Evolutionary conservation across 2,113 vertebrate genomes (phyloP), one percentile per base, ranked within the genome.

Genomic region (Lampris incognitus): DNA sequence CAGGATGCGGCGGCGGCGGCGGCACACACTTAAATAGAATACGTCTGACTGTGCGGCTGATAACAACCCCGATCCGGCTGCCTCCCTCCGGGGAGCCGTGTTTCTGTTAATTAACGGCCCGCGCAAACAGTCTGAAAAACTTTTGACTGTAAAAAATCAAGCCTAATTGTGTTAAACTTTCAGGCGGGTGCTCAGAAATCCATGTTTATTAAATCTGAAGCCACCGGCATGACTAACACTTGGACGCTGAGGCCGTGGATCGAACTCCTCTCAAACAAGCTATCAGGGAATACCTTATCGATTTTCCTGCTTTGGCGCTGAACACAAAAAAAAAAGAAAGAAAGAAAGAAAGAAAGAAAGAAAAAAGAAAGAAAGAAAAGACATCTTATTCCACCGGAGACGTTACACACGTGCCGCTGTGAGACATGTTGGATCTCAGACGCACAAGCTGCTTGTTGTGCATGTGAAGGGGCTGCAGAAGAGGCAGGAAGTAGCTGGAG

Each of bases 71-170:
- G 38, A 46, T 63, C 76, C 79, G 74, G 54, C 42, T 68, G 67
- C 9, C 76, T 79, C 57, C 74, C 76, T 82, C 60, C 24, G 36
- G 58, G 64, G 83, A 82, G 74, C 57, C 9, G 38, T 56, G 51
- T 74, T 67, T 81, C 78, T 74, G 72, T 83, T 90, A 90, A 91
- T 90, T 90, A 91, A 87, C 79, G 59, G 41, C 1, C 9, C 56
- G 65, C 62, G 78, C 60, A 87, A 88, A 87, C 75, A 82, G 83
- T 78, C 77, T 56, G 54, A 59, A 72, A 84, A 76, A 61, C 44
- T 82, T 24, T 24, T 57, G 51, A 82, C 69, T 60, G 36, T 65
- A 69, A 63, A 88, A 24, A 85, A 85, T 83, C 80, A 72, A 83
- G 65, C 11, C 37, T 88, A 90, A 92, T 84, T 82, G 69, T 52